A percentile compares a stretch with the other conserved stretches of the same genome.
phyloP scores from a whole-genome alignment of 2,113 vertebrate genomes.

The Haplochromis vanheusdeni region DNA sequence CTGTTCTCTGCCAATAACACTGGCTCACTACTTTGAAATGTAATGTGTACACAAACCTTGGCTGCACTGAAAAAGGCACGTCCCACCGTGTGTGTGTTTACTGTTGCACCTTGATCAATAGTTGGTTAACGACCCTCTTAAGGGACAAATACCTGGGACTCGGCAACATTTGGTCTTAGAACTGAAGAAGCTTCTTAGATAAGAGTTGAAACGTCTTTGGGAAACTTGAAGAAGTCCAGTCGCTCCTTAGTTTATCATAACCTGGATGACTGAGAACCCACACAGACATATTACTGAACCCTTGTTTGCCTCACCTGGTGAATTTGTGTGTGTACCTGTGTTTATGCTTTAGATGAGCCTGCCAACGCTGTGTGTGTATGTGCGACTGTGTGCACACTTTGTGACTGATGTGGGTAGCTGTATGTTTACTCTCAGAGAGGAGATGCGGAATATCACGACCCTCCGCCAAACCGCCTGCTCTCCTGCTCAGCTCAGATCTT shows the following conservation, averaged over 20 bases:
- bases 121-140: not conserved
- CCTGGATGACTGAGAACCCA: not conserved
- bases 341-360: constrained; percentile 9
- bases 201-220: not conserved
- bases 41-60: constrained; percentile 6
- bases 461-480: constrained; percentile 55
- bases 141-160: not conserved
- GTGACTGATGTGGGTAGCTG: constrained; percentile 45
- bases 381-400: not conserved
- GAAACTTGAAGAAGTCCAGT: not conserved
- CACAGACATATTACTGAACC: not conserved
- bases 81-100: not conserved
- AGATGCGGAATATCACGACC: constrained; percentile 63
- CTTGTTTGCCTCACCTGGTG: constrained; percentile 29
- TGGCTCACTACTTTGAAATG: constrained; percentile 1
- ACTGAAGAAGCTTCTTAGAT: not conserved
- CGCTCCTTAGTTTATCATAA: not conserved
- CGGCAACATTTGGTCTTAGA: not conserved
- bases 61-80: constrained; percentile 21
- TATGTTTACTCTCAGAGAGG: constrained; percentile 42
- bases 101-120: not conserved
- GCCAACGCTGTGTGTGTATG: not conserved
- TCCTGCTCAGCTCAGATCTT: constrained; percentile 41
- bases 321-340: constrained; percentile 23
- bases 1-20: constrained; percentile 14